Evolutionary conservation across 2,888 invertebrate genomes (phyloP), one percentile per base, ranked within the genome.

Genomic region (Cosmia pyralina): DNA sequence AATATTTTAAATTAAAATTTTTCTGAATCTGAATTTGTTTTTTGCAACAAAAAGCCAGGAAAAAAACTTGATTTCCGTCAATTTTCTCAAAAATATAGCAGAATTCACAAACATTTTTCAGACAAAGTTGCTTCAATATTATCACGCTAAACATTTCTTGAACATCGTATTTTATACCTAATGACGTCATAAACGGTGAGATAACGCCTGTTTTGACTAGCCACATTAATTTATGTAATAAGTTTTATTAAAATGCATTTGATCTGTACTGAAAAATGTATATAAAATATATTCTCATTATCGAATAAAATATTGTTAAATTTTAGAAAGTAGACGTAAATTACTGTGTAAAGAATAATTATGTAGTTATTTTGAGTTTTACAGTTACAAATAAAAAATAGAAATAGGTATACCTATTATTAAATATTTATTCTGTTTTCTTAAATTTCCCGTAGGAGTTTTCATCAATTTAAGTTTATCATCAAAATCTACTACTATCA

Each of bases 131-230:
- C 19, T 46, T 28, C 55, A 58, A 73, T 67, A 64, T 60, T 28
- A 71, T 72, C 34, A 58, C 59, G 41, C 15, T 50, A 68, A 73
- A 70, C 53, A 75, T 71, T 75, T 58, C 63, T 63, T 75, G 67
- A 72, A 68, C 62, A 60, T 73, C 63, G 46, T 77, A 75, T 80
- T 85, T 80, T 70, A 80, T 48, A 59, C 28, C 10, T 72, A 84
- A 86, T 79, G 79, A 75, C 75, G 81, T 74, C 72, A 80, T 86
- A 75, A 85, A 76, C 15, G 13, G 41, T n/a, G 52, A 73, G 79
- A 80, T 86, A 79, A 57, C 65, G 60, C 17, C 11, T 65, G 78
- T 79, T 82, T 82, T 71, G 79, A 75, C 69, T 65, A 46, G 55
- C 70, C 63, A 41, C 70, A 59, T 76, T 74, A 77, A 84, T 72